A percentile compares a stretch with the other conserved stretches of the same genome.
Conservation (phyloP, 2,113 vertebrate genomes). For the Carollia perspicillata region DNA sequence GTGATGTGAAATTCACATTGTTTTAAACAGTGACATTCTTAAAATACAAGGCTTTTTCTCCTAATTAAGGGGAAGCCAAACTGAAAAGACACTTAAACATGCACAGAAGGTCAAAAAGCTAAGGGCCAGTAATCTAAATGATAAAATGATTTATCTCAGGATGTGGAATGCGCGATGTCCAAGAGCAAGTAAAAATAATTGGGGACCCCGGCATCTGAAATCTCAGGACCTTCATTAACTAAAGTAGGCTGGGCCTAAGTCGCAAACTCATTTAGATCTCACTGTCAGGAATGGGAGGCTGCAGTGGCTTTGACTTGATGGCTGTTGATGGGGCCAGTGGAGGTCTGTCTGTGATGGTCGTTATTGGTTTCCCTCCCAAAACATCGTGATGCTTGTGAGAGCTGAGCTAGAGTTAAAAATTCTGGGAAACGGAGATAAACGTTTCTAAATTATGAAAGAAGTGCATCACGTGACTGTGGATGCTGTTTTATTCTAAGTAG, state of each 20-base stretch:
- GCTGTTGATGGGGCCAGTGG: background rate
- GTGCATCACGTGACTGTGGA: background rate
- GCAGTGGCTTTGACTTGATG: background rate
- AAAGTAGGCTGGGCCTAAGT: constrained; percentile 12
- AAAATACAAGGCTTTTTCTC: constrained; percentile 64
- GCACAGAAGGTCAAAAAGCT: constrained; percentile 54
- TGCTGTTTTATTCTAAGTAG: background rate
- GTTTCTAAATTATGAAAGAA: background rate
- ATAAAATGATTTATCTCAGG: constrained; percentile 52
- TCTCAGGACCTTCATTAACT: constrained; percentile 38
- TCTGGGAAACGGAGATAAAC: background rate
- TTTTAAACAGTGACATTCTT: constrained; percentile 71
- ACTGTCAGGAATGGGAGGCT: background rate
- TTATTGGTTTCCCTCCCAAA: background rate
- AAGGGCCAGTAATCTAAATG: constrained; percentile 56
- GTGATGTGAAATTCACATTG: constrained; percentile 68
- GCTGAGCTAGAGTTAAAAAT: background rate
- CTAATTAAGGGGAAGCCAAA: constrained; percentile 67
- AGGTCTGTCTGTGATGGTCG: background rate
- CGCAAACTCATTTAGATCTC: background rate
- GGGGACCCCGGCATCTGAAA: constrained; percentile 42
- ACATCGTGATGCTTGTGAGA: background rate
- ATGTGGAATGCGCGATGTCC: constrained; percentile 46
- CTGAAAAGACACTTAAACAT: constrained; percentile 64
- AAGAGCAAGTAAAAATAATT: constrained; percentile 56